These are phyloP conservation scores for Oxyura jamaicensis DNA, from an alignment of 2,113 vertebrate genomes.

Conservation along the genomic window DNA sequence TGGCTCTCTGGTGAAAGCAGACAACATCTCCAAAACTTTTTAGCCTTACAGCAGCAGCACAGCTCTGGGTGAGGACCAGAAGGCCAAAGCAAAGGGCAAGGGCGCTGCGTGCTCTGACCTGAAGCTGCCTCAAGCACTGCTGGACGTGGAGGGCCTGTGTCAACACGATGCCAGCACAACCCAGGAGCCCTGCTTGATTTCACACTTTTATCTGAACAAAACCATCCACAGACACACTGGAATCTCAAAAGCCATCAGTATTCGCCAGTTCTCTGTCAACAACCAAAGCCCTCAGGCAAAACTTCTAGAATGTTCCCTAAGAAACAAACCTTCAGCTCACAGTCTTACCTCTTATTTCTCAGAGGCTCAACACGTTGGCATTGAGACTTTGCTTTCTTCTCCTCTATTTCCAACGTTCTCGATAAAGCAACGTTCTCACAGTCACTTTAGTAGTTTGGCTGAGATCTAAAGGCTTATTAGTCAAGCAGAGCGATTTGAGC, in stretches of 20 bases:
- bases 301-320: background rate
- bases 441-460: background rate
- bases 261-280: background rate
- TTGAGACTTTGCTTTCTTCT: background rate
- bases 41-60: background rate
- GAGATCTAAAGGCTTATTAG: background rate
- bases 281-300: background rate
- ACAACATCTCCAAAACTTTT: background rate
- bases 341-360: background rate
- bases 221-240: background rate
- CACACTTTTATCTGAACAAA: background rate
- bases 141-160: background rate
- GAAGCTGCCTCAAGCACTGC: background rate
- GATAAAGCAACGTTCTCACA: background rate
- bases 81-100: background rate
- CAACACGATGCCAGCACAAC: rapidly evolving
- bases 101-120: rapidly evolving
- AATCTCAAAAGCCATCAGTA: background rate
- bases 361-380: background rate
- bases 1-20: background rate
- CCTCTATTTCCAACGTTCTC: background rate
- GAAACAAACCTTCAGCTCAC: background rate
- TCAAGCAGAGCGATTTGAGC: background rate
- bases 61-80: background rate
- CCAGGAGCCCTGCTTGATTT: background rate